Evolutionary conservation across 2,888 invertebrate genomes (phyloP), one percentile per base, ranked within the genome.

Genomic region (Cryptus viduatorius): DNA sequence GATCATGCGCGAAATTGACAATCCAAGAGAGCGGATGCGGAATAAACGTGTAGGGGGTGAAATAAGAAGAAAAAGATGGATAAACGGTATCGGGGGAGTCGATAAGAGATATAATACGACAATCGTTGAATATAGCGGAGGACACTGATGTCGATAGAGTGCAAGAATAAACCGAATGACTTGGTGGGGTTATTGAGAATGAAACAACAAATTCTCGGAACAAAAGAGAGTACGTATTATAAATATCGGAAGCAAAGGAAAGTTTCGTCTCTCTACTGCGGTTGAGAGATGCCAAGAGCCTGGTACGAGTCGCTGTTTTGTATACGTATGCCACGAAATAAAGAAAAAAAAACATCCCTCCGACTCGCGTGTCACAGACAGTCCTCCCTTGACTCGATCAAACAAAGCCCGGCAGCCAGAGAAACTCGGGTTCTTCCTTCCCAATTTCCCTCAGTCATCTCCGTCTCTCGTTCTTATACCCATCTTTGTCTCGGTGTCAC

Each of bases 1-100:
- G 84, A 84, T 86, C 79, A 84, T 78, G 83, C 81, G 69, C 81
- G 76, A 86, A 86, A 86, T 86, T 86, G 86, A 86, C 86, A 86
- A 84, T 82, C 61, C 61, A 46, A 53, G 72, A 81, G 53, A 86
- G 84, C 77, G 81, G 86, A 82, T 72, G 86, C 72, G 81, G 81
- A 82, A 86, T 83, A 84, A 83, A 69, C 79, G 56, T 64, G 48
- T 64, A 14, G 48, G 53, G 37, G 31, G 48, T 42, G 61, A 46
- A 37, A 59, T n/a, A 59, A 56, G 56, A 59, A 71, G n/a, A 53
- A 61, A 67, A 59, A 65, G n/a, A 37, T 44, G 42, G 19, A 44
- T 56, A n/a, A 61, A 31, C 29, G 31, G 14, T 12, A 68, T 65
- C 44, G 24, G 50, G 46, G 12, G 53, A 71, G 37, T 53, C 56